Evolutionary conservation across 37 sponge, comb jelly and placozoan genomes (phyloP), one percentile per base, ranked within the genome.

Genomic region (Corticium candelabrum): DNA sequence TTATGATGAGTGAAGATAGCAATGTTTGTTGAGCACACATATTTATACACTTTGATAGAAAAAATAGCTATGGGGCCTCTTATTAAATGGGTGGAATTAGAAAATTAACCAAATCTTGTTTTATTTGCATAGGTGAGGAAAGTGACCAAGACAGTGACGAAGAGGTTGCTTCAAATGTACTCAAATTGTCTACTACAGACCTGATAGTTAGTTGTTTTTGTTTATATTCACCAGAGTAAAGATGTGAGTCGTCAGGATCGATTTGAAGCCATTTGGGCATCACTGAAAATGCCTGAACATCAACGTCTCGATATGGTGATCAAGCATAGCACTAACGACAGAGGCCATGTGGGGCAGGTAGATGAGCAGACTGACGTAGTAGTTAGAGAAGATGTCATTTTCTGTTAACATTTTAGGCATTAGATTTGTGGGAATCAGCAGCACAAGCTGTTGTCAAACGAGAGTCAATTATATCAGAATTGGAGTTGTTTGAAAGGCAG

Each of bases 241-340:
- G 11, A 29, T 32, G 41, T 29, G 5, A 34, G 50, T 1, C 38
- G 56, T 2, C 95, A 94, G 77, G 77, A 81, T 1, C 79, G 84
- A 1, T 74, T 94, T 34, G 35, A 80, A 15, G 34, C 4, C 37
- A 72, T 94, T 15, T 94, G 95, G 95, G 69, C n/a, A 36, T 39
- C 77, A 37, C 82, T 94, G 50, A 76, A 86, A 73, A 79, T 87
- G 41, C 83, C 91, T 1, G 76, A 80, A 37, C 7, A 73, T 1
- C 82, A 80, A 40, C 85, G 82, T 72, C 85, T 94, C 31, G 95
- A 94, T 69, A 94, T 94, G 95, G 93, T 92, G 27, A 81, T 90
- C 81, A 94, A 90, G 56, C 90, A 94, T 76, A 83, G 92, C 74
- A 82, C 79, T 37, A 40, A 68, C 34, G 77, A 85, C 32, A 39